Percentiles rank a stretch among this genome's conserved stretches.
phyloP scores from a whole-genome alignment of 1,140 invertebrate species.

The Cherax quadricarinatus region DNA sequence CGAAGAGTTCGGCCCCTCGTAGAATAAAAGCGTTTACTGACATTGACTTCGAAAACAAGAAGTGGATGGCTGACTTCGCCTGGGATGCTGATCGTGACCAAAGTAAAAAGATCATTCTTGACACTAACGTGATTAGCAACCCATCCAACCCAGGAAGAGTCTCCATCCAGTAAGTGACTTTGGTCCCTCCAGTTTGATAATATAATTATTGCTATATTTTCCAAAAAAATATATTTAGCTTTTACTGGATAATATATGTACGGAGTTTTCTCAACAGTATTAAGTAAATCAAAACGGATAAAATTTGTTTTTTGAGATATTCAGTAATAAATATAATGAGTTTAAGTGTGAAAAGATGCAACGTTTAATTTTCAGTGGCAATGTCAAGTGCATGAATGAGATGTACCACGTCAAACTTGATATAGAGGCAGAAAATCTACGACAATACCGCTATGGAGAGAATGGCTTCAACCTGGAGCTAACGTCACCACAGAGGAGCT shows the following conservation, averaged over 20 bases:
- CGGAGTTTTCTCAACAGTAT: too few species aligned
- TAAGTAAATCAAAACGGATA: too few species aligned
- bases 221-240: too few species aligned
- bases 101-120: slow-evolving; percentile 16
- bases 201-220: too few species aligned
- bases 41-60: slow-evolving; percentile 11
- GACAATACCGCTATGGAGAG: background rate
- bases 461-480: background rate
- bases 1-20: slow-evolving; percentile 1
- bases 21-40: slow-evolving; percentile 45
- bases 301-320: too few species aligned
- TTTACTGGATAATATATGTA: too few species aligned
- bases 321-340: too few species aligned
- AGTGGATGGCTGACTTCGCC: background rate
- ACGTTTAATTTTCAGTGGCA: background rate
- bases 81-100: slow-evolving; percentile 44
- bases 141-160: background rate
- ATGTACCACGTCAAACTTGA: background rate
- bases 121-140: background rate
- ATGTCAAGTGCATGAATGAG: background rate
- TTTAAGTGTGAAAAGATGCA: too few species aligned
- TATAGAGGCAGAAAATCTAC: background rate
- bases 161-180: background rate
- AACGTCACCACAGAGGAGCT: background rate
- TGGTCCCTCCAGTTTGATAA: too few species aligned